Evolutionary conservation across 2,113 vertebrate genomes (phyloP).

Genomic region (Ptychochromis oligacanthus): DNA sequence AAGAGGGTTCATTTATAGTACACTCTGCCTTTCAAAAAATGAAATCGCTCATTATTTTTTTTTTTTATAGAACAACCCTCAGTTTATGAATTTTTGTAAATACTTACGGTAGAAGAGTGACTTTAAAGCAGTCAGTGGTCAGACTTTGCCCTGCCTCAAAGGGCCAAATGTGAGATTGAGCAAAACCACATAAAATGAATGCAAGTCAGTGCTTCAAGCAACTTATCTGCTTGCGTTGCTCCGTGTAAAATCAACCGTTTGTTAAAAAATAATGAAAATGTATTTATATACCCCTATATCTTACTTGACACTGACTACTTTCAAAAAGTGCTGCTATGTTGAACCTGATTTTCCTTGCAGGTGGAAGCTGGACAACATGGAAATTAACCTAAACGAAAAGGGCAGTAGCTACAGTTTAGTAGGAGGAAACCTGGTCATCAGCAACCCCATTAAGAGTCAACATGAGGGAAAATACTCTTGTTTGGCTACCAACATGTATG

Average conservation of each 20-base stretch:
- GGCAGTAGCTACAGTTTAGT: slow-evolving; percentile 86
- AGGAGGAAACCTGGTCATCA: slow-evolving; percentile 92
- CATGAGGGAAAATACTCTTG: slow-evolving; percentile 91
- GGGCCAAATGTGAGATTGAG: no score
- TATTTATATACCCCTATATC: background rate
- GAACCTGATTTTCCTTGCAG: slow-evolving; percentile 69
- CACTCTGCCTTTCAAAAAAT: slow-evolving; percentile 8
- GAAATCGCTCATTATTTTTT: background rate
- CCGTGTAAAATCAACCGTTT: background rate
- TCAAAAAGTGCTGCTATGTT: background rate
- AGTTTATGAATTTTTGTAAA: background rate
- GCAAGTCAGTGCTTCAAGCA: background rate
- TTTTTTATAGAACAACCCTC: background rate
- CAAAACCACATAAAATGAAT: background rate
- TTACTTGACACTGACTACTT: background rate
- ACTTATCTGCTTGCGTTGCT: background rate
- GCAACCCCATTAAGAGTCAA: slow-evolving; percentile 84
- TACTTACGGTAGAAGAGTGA: background rate
- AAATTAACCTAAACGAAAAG: slow-evolving; percentile 81
- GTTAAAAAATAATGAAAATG: background rate
- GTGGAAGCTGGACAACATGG: slow-evolving; percentile 87
- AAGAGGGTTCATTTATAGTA: background rate
- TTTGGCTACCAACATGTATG: slow-evolving; percentile 87
- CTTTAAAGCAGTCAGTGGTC: background rate
- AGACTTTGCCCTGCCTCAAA: background rate